Evolutionary conservation across 2,113 vertebrate species (phyloP).

Genomic region (Vombatus ursinus): DNA sequence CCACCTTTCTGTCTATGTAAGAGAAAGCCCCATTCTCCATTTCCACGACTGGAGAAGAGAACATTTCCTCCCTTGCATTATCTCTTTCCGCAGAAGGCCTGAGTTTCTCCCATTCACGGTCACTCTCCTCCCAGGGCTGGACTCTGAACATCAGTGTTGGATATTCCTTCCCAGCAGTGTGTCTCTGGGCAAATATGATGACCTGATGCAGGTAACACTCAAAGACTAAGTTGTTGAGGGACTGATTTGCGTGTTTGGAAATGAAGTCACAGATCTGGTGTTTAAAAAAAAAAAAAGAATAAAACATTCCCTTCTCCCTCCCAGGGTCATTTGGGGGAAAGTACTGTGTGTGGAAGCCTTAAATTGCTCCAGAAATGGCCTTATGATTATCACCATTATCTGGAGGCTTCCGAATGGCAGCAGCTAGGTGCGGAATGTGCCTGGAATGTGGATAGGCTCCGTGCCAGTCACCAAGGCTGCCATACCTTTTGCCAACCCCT

Average conservation of each 20-base stretch:
- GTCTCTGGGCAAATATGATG: too few species aligned
- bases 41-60: background rate
- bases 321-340: background rate
- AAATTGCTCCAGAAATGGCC: background rate
- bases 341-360: background rate
- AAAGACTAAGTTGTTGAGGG: background rate
- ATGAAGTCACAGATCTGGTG: background rate
- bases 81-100: background rate
- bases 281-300: background rate
- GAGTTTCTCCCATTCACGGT: too few species aligned
- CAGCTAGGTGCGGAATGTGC: background rate
- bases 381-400: background rate
- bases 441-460: background rate
- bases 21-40: background rate
- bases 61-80: background rate
- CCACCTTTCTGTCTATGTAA: background rate
- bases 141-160: background rate
- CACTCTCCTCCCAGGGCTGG: background rate
- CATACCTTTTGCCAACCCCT: background rate
- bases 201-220: background rate
- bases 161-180: background rate
- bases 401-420: background rate
- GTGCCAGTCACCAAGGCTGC: background rate
- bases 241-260: background rate
- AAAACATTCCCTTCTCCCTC: background rate